A percentile compares a stretch with the other conserved stretches of the same genome.
Conservation (phyloP, 2,888 invertebrate genomes). For the Nephrotoma appendiculata region DNA sequence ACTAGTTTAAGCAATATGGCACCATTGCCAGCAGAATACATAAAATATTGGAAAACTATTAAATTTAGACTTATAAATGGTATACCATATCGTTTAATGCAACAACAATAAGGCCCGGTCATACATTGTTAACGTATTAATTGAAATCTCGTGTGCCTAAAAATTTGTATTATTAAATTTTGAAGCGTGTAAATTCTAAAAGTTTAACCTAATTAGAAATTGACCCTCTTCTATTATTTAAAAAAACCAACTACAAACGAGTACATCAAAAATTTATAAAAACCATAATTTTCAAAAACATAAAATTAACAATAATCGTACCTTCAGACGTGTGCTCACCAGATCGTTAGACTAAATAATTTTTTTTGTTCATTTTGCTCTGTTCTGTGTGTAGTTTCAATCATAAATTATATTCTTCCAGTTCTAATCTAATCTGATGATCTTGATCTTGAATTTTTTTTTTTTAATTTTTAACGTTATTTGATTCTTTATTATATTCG, state of each 20-base stretch:
- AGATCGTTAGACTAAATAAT: not conserved
- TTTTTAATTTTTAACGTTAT: not conserved
- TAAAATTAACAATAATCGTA: not conserved
- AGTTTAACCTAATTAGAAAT: not conserved
- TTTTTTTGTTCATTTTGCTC: not conserved
- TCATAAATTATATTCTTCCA: not conserved
- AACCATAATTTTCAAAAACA: not conserved
- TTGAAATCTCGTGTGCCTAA: no score
- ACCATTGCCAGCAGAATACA: no score
- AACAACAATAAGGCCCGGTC: no score
- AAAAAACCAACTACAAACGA: not conserved
- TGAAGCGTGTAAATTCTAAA: not conserved
- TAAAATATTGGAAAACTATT: no score
- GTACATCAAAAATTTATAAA: not conserved
- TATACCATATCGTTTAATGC: no score
- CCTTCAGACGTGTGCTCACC: not conserved
- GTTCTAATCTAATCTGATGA: not conserved
- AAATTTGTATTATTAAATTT: not conserved
- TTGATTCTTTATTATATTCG: not conserved
- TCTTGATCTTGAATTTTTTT: not conserved
- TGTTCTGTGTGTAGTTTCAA: not conserved
- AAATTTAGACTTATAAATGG: no score
- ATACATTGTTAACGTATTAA: no score
- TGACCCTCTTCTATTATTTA: not conserved
- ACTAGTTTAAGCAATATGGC: no score